phyloP scores from a whole-genome alignment of 2,888 invertebrate genomes.

The Isotomurus palustris region DNA sequence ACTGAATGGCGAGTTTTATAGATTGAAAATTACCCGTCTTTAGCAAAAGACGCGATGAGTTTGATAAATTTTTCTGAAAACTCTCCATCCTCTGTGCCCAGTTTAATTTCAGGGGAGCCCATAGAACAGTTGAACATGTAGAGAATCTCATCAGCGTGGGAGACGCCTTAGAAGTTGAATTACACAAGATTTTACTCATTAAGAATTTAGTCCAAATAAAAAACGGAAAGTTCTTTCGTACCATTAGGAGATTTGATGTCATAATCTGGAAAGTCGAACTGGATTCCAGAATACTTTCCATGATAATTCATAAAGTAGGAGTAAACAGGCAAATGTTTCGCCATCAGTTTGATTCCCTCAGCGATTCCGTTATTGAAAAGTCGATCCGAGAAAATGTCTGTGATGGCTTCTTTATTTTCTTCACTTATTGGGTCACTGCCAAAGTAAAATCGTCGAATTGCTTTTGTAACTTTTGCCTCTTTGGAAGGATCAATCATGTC shows the following conservation, averaged over 20 bases:
- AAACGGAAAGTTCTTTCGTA: too few relatives aligned
- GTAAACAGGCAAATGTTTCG: not conserved
- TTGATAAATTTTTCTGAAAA: slow-evolving; percentile 36
- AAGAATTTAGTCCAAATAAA: too few relatives aligned
- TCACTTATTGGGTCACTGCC: not conserved
- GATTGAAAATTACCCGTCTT: slow-evolving; percentile 42
- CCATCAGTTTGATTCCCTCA: not conserved
- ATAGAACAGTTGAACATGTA: too few relatives aligned
- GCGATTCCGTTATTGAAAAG: not conserved
- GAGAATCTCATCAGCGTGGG: too few relatives aligned
- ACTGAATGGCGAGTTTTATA: too few relatives aligned
- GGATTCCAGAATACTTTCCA: too few relatives aligned
- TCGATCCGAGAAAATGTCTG: not conserved
- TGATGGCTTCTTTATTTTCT: not conserved
- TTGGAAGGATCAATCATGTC: not conserved
- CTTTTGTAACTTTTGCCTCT: not conserved
- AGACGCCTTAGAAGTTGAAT: too few relatives aligned
- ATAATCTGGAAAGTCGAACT: too few relatives aligned
- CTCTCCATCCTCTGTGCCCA: slow-evolving; percentile 22
- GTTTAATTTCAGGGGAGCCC: slow-evolving; percentile 15
- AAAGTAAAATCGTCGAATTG: not conserved
- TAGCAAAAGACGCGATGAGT: slow-evolving; percentile 37
- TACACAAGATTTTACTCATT: too few relatives aligned
- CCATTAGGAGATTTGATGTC: too few relatives aligned
- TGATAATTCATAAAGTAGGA: too few relatives aligned